Evolutionary conservation across 2,113 vertebrate species (phyloP), one percentile per base, ranked within the genome.

Genomic region (Myxocyprinus asiaticus): DNA sequence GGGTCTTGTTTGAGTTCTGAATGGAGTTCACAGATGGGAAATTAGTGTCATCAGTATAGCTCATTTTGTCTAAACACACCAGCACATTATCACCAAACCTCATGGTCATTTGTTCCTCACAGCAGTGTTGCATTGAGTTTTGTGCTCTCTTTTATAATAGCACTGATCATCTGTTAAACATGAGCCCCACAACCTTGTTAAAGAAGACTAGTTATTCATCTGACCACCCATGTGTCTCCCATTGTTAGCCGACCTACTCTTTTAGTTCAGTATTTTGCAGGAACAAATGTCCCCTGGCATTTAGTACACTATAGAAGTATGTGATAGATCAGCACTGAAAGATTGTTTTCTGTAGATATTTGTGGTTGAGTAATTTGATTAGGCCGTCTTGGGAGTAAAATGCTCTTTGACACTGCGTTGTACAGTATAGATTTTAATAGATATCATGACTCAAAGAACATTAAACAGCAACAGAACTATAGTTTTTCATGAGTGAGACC

Each of bases 341-440:
- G 11, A 33, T 50, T 67, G 12, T 59, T 75, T 58, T 43, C 78
- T 58, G 62, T 33, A 53, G 8, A 59, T 45, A 45, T 12, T 53
- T 51, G 64, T 33, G 58, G 43, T 67, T 48, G 4, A 73, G 44
- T 15, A 14, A 73, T 80, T 74, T 61, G 61, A 56, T 66, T 45
- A 58, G 59, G 14, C 33, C 15, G 9, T 42, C 66, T 22, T 68
- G 64, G 17, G 14, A 44, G 45, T 61, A 17, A 22, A 64, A 48
- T 33, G 8, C 42, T 64, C 43, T 80, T 80, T 48, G 50, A 65
- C 51, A 58, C 45, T 22, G 12, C 15, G 9, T 51, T 14, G 42
- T 66, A 43, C 45, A 7, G 9, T 14, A 43, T 17, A 53, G 22
- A 0, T 7, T 64, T n/a, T 48, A 15, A 69, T 6, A 42, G 50